A percentile compares a stretch with the other conserved stretches of the same genome.
phyloP scores from a whole-genome alignment of 1,140 invertebrate genomes.

The Oscheius sp. region DNA sequence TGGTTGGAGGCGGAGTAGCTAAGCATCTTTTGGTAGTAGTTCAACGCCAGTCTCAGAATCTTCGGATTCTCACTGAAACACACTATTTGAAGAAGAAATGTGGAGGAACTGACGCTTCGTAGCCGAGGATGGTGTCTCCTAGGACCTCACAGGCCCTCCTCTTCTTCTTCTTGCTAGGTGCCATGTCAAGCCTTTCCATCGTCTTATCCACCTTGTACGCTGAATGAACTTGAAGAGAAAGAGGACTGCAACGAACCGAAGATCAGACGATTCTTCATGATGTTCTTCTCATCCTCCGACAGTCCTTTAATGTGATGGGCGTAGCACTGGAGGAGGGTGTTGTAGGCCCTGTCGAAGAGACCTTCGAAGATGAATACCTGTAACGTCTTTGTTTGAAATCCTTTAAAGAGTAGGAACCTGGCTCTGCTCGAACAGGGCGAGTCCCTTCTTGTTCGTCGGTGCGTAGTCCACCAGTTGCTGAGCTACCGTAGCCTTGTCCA shows the following conservation, averaged over 20 bases:
- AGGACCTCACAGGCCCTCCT: background rate
- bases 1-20: background rate
- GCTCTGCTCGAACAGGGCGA: background rate
- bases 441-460: background rate
- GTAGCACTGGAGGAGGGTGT: background rate
- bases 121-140: background rate
- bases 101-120: background rate
- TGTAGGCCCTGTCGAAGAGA: background rate
- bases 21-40: background rate
- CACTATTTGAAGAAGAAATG: background rate
- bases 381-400: too few relatives aligned
- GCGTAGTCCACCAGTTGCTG: background rate
- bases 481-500: background rate
- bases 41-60: background rate
- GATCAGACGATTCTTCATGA: background rate
- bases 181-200: background rate
- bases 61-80: background rate
- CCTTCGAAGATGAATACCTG: background rate
- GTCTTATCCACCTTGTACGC: background rate
- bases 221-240: background rate
- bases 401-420: too few relatives aligned
- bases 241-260: background rate
- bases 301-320: background rate
- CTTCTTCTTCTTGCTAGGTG: background rate
- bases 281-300: background rate